Evolutionary conservation across 2,888 invertebrate genomes (phyloP).

Genomic region (Coelogynopora nodosa): DNA sequence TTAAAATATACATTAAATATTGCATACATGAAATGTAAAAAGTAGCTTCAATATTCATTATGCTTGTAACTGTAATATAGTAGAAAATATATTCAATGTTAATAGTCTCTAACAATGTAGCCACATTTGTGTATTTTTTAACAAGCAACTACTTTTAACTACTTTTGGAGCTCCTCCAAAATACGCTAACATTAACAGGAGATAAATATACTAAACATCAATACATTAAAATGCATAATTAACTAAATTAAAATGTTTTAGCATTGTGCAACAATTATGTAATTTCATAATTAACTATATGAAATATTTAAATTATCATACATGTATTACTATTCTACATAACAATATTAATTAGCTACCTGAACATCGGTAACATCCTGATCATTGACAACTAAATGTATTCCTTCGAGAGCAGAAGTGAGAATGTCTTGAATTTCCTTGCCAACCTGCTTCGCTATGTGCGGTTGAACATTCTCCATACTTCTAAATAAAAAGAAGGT

Average conservation of each 20-base stretch:
- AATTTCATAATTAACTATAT: not conserved
- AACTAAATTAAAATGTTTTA: not conserved
- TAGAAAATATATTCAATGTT: no score
- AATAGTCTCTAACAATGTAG: no score
- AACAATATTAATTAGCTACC: slow-evolving; percentile 69
- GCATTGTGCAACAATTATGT: not conserved
- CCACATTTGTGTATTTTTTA: no score
- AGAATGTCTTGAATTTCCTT: slow-evolving; percentile 81
- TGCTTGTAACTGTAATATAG: no score
- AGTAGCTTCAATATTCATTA: no score
- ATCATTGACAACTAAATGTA: slow-evolving; percentile 81
- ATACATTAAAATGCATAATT: not conserved
- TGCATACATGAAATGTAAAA: no score
- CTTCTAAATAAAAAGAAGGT: no score
- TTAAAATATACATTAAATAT: no score
- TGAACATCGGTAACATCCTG: slow-evolving; percentile 89
- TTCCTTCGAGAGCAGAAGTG: slow-evolving; percentile 80
- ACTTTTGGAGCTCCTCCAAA: no score
- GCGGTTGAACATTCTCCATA: slow-evolving; percentile 90
- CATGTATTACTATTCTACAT: not conserved
- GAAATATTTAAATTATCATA: not conserved
- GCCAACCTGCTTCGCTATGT: slow-evolving; percentile 79
- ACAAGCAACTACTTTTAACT: no score
- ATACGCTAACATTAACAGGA: no score
- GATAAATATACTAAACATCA: not conserved